These are phyloP conservation scores for Caenorhabditis inopinata DNA, from an alignment of 1,140 invertebrate genomes.

Conservation along the genomic window DNA sequence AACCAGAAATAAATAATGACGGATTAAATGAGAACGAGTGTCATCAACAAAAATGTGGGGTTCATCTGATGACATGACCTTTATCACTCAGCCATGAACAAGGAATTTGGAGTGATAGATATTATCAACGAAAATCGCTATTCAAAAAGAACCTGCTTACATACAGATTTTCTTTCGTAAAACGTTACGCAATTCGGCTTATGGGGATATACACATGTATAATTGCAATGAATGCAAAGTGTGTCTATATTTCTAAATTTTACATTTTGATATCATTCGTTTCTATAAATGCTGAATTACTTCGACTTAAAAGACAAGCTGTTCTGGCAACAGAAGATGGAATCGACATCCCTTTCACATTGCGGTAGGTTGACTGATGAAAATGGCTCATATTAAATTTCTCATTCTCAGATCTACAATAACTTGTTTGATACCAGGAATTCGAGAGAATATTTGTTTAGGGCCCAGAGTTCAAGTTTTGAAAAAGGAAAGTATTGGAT, in stretches of 20 bases:
- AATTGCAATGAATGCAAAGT: not conserved
- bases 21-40: not conserved
- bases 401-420: constrained; percentile 25
- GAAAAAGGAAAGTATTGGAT: constrained; percentile 19
- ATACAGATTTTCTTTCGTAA: not conserved
- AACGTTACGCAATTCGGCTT: constrained; percentile 11
- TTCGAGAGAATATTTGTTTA: constrained; percentile 38
- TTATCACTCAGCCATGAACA: not conserved
- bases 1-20: constrained; percentile 33
- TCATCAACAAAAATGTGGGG: not conserved
- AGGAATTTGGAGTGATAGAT: not conserved
- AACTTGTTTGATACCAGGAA: constrained; percentile 41
- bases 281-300: not conserved
- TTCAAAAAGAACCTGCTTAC: not conserved
- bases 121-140: not conserved
- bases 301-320: constrained; percentile 11
- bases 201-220: not conserved
- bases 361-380: not conserved
- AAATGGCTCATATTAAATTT: not conserved
- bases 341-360: constrained; percentile 38
- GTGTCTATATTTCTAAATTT: constrained; percentile 66
- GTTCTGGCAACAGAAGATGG: constrained; percentile 35
- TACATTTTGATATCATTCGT: not conserved
- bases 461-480: constrained; percentile 33
- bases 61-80: not conserved